These are phyloP conservation scores for Brachionus sp. DNA, from an alignment of 1,140 invertebrate genomes.

Conservation along the genomic window DNA sequence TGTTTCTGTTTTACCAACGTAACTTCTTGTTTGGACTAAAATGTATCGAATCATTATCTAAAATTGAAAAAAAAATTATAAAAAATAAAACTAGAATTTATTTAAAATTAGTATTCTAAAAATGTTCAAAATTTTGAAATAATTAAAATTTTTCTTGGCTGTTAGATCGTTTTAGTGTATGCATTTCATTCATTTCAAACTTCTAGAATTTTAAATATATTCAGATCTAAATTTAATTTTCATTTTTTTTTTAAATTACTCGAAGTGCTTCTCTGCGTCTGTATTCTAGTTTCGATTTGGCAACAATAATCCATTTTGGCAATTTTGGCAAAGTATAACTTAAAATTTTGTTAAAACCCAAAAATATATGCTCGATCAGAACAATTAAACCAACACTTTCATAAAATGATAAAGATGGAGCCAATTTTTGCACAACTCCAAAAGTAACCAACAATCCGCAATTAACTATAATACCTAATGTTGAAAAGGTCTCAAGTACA, in stretches of 20 bases:
- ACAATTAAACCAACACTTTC: conserved; percentile 2
- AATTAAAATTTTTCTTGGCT: background rate
- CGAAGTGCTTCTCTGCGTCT: conserved; percentile 1
- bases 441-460: conserved; percentile 16
- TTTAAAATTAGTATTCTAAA: background rate
- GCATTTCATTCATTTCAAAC: conserved; percentile 20
- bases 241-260: background rate
- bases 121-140: background rate
- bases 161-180: background rate
- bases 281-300: background rate
- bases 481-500: background rate
- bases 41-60: background rate
- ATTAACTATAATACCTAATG: background rate
- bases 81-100: background rate
- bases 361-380: conserved; percentile 2
- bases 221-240: background rate
- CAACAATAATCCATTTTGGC: conserved; percentile 8
- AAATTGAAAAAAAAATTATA: background rate
- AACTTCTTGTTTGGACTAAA: background rate
- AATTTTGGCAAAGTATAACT: background rate
- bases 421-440: conserved; percentile 21
- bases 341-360: conserved; percentile 7
- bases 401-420: conserved; percentile 14
- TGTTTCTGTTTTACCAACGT: background rate
- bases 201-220: background rate